Conservation (phyloP, 92 coral and sea anemone genomes). For the Desmophyllum pertusum region DNA sequence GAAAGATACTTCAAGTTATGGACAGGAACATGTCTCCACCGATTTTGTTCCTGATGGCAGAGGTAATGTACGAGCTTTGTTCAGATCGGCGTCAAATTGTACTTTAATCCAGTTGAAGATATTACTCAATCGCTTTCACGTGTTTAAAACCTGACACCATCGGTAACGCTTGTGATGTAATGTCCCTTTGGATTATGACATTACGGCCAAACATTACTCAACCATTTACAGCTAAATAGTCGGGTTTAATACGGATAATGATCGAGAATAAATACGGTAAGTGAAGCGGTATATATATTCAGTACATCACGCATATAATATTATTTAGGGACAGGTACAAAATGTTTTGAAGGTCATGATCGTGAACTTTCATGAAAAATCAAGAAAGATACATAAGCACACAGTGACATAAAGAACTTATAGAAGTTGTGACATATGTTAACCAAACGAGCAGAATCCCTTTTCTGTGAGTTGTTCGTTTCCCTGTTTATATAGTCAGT, state of each 20-base stretch:
- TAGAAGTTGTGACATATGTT: too few species aligned
- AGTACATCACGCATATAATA: neutral
- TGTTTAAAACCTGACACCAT: neutral
- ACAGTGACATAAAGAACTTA: too few species aligned
- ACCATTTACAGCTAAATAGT: neutral
- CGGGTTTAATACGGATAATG: neutral
- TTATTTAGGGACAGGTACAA: neutral
- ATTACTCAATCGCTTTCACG: neutral
- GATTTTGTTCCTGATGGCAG: neutral
- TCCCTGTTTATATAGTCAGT: too few species aligned
- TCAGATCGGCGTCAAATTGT: neutral
- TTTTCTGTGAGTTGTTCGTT: neutral
- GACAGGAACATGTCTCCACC: neutral
- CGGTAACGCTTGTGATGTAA: neutral
- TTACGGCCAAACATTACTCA: neutral
- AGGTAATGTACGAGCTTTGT: conserved; percentile 18
- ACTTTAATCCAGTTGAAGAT: neutral
- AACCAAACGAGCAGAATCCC: too few species aligned
- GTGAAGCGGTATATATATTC: neutral
- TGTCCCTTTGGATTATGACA: neutral
- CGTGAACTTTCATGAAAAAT: too few species aligned
- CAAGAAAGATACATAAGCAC: too few species aligned
- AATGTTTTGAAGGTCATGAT: too few species aligned
- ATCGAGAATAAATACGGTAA: neutral
- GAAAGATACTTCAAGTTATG: neutral